Conservation (phyloP, 2,888 invertebrate species). For the Geophilus truncorum region DNA sequence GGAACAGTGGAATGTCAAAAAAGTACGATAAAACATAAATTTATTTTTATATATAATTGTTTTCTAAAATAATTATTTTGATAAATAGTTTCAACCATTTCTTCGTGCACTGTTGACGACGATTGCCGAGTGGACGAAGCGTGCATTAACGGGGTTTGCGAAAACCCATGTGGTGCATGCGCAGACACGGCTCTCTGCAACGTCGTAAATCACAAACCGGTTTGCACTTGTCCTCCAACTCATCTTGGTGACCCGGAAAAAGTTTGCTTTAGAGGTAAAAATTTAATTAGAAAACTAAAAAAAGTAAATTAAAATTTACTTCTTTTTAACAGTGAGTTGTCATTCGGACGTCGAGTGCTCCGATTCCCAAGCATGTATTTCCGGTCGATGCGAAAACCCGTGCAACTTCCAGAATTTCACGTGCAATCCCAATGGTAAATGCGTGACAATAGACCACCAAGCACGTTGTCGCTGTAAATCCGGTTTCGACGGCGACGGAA, state of each 20-base stretch:
- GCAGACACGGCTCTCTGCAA: conserved; percentile 71
- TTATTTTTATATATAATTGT: background rate
- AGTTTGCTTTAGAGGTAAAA: conserved; percentile 76
- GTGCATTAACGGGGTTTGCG: conserved; percentile 66
- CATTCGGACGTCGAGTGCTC: conserved; percentile 60
- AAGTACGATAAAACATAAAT: background rate
- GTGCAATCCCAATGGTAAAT: conserved; percentile 71
- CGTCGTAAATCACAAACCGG: conserved; percentile 43
- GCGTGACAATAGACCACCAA: conserved; percentile 69
- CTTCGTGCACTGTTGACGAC: conserved; percentile 59
- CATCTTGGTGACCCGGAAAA: conserved; percentile 53
- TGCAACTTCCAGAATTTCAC: conserved; percentile 53
- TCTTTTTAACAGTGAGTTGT: conserved; percentile 33
- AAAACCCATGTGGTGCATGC: conserved; percentile 70
- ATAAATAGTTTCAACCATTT: background rate
- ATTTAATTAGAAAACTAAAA: conserved; percentile 43
- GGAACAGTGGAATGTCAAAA: conserved; percentile 56
- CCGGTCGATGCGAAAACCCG: conserved; percentile 77
- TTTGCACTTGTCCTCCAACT: conserved; percentile 43
- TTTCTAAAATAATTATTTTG: background rate
- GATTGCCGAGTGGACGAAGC: conserved; percentile 64
- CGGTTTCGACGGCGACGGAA: conserved; percentile 50
- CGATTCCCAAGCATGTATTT: conserved; percentile 78
- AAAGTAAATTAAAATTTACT: background rate
- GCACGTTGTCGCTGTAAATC: conserved; percentile 80